phyloP scores from a whole-genome alignment of 1,140 invertebrate genomes.

The Lepidurus arcticus region DNA sequence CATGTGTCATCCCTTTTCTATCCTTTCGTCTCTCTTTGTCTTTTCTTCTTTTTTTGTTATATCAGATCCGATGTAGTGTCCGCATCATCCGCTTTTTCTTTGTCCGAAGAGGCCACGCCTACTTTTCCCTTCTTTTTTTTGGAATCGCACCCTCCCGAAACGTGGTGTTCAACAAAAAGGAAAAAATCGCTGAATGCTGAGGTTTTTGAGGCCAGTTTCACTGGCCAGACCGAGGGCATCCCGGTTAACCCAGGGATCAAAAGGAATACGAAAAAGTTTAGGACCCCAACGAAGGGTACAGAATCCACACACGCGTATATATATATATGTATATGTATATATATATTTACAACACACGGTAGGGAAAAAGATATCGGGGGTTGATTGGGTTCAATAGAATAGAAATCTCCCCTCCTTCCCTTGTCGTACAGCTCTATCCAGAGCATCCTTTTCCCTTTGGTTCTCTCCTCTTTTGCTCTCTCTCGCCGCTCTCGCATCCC shows the following conservation, averaged over 20 bases:
- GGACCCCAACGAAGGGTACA: background rate
- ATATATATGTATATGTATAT: no score
- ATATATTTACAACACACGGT: background rate
- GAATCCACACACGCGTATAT: background rate
- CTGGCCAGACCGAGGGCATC: constrained; percentile 6
- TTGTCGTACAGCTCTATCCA: background rate
- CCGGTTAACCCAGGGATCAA: constrained; percentile 13
- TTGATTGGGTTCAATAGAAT: constrained; percentile 19
- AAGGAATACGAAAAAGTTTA: background rate
- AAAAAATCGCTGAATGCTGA: constrained; percentile 18
- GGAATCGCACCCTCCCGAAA: background rate
- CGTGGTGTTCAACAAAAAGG: background rate
- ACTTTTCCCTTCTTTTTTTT: background rate
- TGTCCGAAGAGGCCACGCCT: background rate
- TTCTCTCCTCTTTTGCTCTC: background rate
- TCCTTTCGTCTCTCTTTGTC: background rate
- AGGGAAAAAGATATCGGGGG: background rate
- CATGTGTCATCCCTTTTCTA: constrained; percentile 1
- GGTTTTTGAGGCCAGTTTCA: constrained; percentile 21
- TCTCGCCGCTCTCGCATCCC: constrained; percentile 6
- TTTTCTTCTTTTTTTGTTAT: background rate
- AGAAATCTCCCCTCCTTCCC: background rate
- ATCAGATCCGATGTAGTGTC: background rate
- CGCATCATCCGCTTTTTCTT: background rate
- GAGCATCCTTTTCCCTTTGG: background rate